Evolutionary conservation across 2,797 vertebrate genomes (phyloP).

Genomic region (Merluccius polli): DNA sequence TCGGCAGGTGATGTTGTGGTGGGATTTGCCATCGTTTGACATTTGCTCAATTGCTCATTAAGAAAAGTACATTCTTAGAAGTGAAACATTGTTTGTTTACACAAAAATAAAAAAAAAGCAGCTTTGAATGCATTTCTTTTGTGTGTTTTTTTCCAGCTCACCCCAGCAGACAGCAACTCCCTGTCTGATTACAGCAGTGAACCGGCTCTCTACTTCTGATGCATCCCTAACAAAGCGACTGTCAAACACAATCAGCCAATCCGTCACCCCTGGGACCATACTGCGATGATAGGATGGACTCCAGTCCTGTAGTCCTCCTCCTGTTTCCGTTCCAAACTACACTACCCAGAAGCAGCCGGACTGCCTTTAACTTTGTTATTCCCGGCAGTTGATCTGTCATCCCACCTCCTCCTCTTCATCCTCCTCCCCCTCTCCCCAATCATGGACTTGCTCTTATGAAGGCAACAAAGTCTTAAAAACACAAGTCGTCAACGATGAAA

Average conservation of each 20-base stretch:
- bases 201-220: slow-evolving; percentile 94
- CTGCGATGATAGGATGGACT: slow-evolving; percentile 8
- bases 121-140: background rate
- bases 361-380: slow-evolving; percentile 41
- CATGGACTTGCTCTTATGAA: slow-evolving; percentile 17
- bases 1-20: background rate
- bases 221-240: slow-evolving; percentile 35
- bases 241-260: slow-evolving; percentile 41
- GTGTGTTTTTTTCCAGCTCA: slow-evolving; percentile 74
- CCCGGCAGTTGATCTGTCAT: slow-evolving; percentile 56
- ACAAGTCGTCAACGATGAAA: slow-evolving; percentile 3
- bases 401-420: background rate
- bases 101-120: background rate
- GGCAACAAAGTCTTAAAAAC: slow-evolving; percentile 7
- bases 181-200: slow-evolving; percentile 94
- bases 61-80: background rate
- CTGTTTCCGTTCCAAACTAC: background rate
- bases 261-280: slow-evolving; percentile 36
- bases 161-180: slow-evolving; percentile 83
- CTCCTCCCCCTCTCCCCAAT: slow-evolving; percentile 5
- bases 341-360: slow-evolving; percentile 59
- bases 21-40: background rate
- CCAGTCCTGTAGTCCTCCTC: background rate
- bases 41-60: background rate
- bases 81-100: too few species aligned